A percentile compares a stretch with the other conserved stretches of the same genome.
phyloP scores from a whole-genome alignment of 2,113 vertebrate species.

The Muscicapa adusta region DNA sequence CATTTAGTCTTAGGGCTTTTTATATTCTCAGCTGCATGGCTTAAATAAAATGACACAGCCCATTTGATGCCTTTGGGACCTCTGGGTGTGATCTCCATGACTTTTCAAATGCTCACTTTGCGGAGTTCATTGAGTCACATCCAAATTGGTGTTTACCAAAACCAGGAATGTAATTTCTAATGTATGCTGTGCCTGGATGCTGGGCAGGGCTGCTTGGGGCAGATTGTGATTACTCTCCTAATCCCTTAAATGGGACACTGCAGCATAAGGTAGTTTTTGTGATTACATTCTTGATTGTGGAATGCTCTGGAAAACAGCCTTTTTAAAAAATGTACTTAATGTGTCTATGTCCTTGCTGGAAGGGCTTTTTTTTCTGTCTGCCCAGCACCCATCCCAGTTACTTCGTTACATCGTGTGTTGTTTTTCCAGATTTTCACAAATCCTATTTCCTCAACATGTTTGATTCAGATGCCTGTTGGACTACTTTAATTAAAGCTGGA shows the following conservation, averaged over 20 bases:
- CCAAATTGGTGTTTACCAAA: not conserved
- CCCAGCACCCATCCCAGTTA: not conserved
- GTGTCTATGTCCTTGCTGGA: not conserved
- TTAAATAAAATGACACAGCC: not conserved
- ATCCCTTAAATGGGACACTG: slow-evolving; percentile 45
- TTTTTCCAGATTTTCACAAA: not conserved
- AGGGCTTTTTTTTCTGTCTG: not conserved
- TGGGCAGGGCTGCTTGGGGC: slow-evolving; percentile 4
- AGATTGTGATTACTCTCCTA: slow-evolving; percentile 52
- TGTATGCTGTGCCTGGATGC: not conserved
- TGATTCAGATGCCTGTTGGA: not conserved
- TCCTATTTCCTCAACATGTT: not conserved
- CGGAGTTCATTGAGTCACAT: not conserved
- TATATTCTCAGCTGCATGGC: not conserved
- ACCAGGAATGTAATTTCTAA: not conserved
- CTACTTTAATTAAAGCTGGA: slow-evolving; percentile 6
- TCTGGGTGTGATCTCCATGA: not conserved
- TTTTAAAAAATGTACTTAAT: not conserved
- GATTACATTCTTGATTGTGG: not conserved
- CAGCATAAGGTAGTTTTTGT: slow-evolving; percentile 11
- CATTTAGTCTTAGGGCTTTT: not conserved
- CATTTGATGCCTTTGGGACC: not conserved
- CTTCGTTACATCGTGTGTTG: not conserved
- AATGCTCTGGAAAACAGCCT: not conserved
- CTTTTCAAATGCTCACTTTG: not conserved